These are phyloP conservation scores for Amphilophus citrinellus DNA, from an alignment of 2,113 vertebrate genomes.

Conservation along the genomic window DNA sequence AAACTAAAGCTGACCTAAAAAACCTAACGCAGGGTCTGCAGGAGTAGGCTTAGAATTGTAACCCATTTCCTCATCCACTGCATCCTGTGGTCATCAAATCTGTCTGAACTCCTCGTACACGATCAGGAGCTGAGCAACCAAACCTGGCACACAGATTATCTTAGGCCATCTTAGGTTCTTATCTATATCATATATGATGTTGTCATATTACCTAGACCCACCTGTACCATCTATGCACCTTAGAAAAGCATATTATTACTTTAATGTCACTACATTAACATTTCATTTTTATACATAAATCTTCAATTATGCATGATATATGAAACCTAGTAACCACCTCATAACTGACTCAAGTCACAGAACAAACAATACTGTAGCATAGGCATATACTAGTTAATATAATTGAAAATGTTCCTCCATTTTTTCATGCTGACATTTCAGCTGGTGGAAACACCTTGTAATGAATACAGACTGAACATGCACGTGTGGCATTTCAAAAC, in stretches of 20 bases:
- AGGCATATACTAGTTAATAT: background rate
- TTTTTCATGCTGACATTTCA: constrained; percentile 12
- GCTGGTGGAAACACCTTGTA: background rate
- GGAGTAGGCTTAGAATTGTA: background rate
- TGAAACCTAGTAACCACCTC: too few relatives aligned
- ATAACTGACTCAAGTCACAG: too few relatives aligned
- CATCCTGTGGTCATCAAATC: background rate
- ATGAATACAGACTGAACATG: background rate
- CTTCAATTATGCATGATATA: background rate
- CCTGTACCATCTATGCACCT: background rate
- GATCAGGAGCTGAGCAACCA: background rate
- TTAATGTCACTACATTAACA: background rate
- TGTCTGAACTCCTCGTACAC: background rate
- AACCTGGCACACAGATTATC: background rate
- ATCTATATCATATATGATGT: background rate
- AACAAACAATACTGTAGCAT: too few relatives aligned
- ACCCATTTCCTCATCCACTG: background rate
- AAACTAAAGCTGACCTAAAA: too few relatives aligned
- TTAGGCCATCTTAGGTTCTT: fast-evolving
- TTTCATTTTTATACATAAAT: background rate
- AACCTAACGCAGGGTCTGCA: background rate
- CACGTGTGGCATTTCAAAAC: fast-evolving
- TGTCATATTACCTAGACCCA: fast-evolving
- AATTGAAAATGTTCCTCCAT: background rate
- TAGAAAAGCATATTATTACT: background rate